Base-by-base conservation (phyloP, 2,797 vertebrate species). In the Telmatherina bonti region DNA sequence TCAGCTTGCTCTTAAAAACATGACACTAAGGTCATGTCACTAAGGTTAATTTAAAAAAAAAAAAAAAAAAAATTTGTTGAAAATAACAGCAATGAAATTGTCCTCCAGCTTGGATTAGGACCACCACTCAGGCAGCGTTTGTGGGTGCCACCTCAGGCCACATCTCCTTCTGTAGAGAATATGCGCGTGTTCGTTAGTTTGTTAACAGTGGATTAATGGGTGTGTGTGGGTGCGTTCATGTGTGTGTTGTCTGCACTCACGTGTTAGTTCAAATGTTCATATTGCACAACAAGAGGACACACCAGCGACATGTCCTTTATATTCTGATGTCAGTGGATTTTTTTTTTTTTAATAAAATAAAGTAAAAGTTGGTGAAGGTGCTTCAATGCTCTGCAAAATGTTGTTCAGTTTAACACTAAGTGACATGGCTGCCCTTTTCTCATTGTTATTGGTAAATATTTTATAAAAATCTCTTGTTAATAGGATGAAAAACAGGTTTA, bases 41-140 rank as follows among this genome's bases (percentile, higher is more conserved):
- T n/a, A n/a, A n/a, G n/a, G n/a, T n/a, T n/a, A n/a, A n/a, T n/a
- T n/a, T n/a, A n/a, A n/a, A n/a, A n/a, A n/a, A n/a, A n/a, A n/a
- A n/a, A n/a, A n/a, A n/a, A n/a, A n/a, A n/a, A n/a, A n/a, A n/a
- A n/a, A n/a, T 10, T 49, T 56, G 62, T 82, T 88, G 86, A 76
- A 88, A 85, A 85, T 54, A 74, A 89, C 87, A 84, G 58, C 88
- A 89, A 91, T 87, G 20, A 87, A 45, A 51, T 49, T 64, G n/a
- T 66, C 13, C 27, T 51, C 70, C 72, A 72, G 27, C 64, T 22
- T 31, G 65, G 47, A 49, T 2, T 4, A 43, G 67, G 35, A 64
- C 35, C 67, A 31, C 62, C 63, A 76, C 61, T 24, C 80, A 74
- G 74, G 75, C 80, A 70, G 74, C 88, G 83, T 87, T 66, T 94